phyloP scores from a whole-genome alignment of 2,797 vertebrate species.

The Apodemus agrarius region DNA sequence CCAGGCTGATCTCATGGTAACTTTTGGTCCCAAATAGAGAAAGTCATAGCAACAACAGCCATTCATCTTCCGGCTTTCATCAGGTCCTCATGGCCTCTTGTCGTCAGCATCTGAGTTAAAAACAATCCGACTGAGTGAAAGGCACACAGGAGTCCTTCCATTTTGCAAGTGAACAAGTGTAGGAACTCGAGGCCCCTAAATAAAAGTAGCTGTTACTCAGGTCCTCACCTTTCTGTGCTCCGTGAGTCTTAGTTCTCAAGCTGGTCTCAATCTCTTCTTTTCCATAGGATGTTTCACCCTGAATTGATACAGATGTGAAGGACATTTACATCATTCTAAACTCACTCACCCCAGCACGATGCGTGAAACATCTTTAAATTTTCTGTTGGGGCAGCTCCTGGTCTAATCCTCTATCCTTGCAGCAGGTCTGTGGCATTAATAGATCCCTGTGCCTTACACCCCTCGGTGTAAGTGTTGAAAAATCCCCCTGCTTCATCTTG shows the following conservation, averaged over 20 bases:
- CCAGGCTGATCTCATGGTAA: slow-evolving; percentile 53
- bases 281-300: not conserved
- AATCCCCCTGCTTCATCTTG: not conserved
- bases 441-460: not conserved
- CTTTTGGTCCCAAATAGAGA: not conserved
- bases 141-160: not conserved
- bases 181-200: not conserved
- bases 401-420: not conserved
- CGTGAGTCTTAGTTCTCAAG: not conserved
- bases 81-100: not conserved
- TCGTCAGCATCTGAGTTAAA: not conserved
- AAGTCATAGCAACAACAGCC: not conserved
- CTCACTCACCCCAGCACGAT: not conserved
- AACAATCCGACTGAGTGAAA: not conserved
- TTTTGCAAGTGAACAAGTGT: not conserved
- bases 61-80: slow-evolving; percentile 51
- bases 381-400: not conserved
- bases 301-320: not conserved
- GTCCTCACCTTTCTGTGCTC: not conserved
- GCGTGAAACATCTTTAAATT: not conserved
- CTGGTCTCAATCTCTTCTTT: not conserved
- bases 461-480: not conserved
- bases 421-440: not conserved
- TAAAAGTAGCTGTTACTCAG: not conserved
- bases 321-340: slow-evolving; percentile 9